These are phyloP conservation scores for Chionodraco myersi DNA, from an alignment of 2,113 vertebrate genomes.

Conservation along the genomic window DNA sequence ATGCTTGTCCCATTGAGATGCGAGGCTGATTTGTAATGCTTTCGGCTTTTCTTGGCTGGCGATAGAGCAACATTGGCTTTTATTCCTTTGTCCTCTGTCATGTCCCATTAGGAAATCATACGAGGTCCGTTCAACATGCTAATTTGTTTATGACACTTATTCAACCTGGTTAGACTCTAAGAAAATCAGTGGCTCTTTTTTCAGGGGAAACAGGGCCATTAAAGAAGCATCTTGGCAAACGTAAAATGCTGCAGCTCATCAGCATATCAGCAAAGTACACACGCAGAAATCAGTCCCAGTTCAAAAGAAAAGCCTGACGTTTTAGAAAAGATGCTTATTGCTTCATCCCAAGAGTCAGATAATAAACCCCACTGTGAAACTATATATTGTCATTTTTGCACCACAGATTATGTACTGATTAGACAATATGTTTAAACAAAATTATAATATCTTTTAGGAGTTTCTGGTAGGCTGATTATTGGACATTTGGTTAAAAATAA, in stretches of 20 bases:
- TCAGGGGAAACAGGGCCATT: neutral
- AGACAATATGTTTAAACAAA: neutral
- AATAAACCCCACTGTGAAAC: neutral
- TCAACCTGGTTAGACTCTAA: neutral
- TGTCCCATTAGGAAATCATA: conserved; percentile 2
- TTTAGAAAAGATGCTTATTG: neutral
- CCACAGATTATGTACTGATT: neutral
- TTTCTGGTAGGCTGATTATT: too few species aligned
- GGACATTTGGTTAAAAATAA: neutral
- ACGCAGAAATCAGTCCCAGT: neutral
- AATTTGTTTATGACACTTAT: neutral
- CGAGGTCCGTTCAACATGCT: neutral
- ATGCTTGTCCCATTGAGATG: conserved; percentile 7
- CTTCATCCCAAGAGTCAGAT: neutral
- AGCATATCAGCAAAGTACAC: neutral
- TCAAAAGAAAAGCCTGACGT: neutral
- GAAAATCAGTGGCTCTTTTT: neutral
- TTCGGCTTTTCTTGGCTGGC: conserved; percentile 15
- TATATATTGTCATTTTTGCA: neutral
- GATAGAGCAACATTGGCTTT: neutral
- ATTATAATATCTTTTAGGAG: too few species aligned
- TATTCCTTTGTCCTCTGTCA: conserved; percentile 16
- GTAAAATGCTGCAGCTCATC: neutral
- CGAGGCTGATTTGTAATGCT: conserved; percentile 30
- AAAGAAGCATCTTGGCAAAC: neutral